Evolutionary conservation across 2,797 vertebrate species (phyloP).

Genomic region (Pantherophis vulpinus): DNA sequence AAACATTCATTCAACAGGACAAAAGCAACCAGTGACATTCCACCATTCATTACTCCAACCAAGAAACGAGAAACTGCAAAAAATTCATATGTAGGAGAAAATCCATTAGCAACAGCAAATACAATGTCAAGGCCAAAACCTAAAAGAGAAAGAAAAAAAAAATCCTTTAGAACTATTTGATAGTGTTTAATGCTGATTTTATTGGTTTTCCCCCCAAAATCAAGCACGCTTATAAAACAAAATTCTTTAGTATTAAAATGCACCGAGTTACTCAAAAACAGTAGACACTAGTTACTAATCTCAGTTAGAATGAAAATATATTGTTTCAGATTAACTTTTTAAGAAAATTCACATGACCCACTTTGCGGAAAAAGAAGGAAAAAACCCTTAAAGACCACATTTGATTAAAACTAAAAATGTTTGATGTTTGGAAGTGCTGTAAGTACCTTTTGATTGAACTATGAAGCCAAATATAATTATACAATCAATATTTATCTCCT

Average conservation of each 20-base stretch:
- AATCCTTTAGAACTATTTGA: conserved; percentile 24
- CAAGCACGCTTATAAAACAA: not conserved
- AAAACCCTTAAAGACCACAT: not conserved
- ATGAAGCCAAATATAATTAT: not conserved
- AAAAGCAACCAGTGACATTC: conserved; percentile 80
- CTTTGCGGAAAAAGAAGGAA: not conserved
- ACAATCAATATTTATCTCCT: not conserved
- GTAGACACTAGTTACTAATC: not conserved
- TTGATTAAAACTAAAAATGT: not conserved
- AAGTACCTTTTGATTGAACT: not conserved
- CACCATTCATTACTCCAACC: conserved; percentile 80
- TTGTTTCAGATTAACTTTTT: not conserved
- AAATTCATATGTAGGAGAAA: conserved; percentile 74
- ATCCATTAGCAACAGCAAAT: conserved; percentile 76
- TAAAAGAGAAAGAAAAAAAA: conserved; percentile 56
- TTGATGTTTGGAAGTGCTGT: not conserved
- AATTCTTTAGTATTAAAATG: not conserved
- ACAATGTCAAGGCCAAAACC: conserved; percentile 78
- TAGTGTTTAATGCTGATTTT: not conserved
- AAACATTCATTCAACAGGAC: conserved; percentile 80
- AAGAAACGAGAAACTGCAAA: conserved; percentile 75
- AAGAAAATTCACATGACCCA: not conserved
- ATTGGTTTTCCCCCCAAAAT: not conserved
- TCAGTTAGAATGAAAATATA: not conserved
- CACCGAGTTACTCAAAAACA: not conserved